Evolutionary conservation across 2,113 vertebrate genomes (phyloP), one percentile per base, ranked within the genome.

Genomic region (Chloebia gouldiae): DNA sequence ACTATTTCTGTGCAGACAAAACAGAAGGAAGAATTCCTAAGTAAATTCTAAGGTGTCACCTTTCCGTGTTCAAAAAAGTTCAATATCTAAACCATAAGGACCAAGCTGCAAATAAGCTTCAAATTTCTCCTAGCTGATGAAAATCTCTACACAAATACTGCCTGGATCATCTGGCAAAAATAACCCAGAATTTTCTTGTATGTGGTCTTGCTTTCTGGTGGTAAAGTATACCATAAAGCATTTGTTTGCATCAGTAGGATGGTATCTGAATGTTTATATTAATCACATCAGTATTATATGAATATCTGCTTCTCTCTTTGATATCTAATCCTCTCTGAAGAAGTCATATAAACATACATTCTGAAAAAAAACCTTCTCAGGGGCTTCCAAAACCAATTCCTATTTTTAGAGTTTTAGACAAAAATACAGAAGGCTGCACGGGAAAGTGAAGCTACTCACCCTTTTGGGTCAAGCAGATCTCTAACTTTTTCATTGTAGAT

Each of bases 401-500:
- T 54, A n/a, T 10, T 44, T 75, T 24, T 13, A 66, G 1, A 63
- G 40, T 70, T 73, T 76, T 59, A 85, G 39, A 70, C 22, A 82
- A 92, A 68, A 90, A 59, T 20, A 40, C 23, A 15, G 21, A 63
- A 64, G 30, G 10, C 12, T 60, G 40, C 23, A 5, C 22, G 21
- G 4, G 3, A 69, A 21, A 78, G 9, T 20, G 25, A 80, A 83
- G 21, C 23, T 61, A 97, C 99, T 98, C 94, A 99, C 99, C 99
- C 99, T 98, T 99, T 99, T 88, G 99, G 99, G 95, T 99, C 99
- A 92, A 99, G 98, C 65, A 99, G 98, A 97, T 99, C 99, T 69
- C 99, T 98, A 91, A 99, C 99, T 90, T 99, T 99, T 96, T 99
- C 99, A 40, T 99, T 99, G 98, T 99, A 99, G 97, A 99, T 99